Evolutionary conservation across 2,888 invertebrate species (phyloP).

Genomic region (Alcis repandata): DNA sequence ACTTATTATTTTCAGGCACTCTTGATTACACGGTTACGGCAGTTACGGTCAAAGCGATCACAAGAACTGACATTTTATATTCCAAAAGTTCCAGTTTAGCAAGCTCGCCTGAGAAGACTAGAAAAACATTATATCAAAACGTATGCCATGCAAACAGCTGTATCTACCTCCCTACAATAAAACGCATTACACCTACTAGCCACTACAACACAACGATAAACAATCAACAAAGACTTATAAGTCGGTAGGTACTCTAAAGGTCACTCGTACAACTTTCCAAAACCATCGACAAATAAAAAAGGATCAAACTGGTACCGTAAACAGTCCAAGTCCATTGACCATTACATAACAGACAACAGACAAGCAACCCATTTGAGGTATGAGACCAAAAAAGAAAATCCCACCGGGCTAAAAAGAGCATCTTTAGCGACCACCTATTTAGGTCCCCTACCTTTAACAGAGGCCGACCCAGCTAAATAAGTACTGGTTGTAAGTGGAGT

Average conservation of each 20-base stretch:
- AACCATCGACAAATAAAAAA: constrained; percentile 42
- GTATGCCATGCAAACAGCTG: neutral
- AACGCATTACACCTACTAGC: neutral
- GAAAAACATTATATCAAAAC: neutral
- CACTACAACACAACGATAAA: neutral
- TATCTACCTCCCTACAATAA: neutral
- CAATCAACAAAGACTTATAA: constrained; percentile 12
- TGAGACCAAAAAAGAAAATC: constrained; percentile 72
- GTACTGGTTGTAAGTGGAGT: constrained; percentile 64
- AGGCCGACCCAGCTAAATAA: constrained; percentile 64
- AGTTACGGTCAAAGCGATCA: no score
- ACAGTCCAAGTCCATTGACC: constrained; percentile 49
- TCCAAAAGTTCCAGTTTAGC: no score
- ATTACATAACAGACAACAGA: constrained; percentile 59
- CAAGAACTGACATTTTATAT: no score
- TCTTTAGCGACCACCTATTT: constrained; percentile 70
- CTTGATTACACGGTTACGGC: no score
- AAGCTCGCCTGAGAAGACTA: no score
- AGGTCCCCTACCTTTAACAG: constrained; percentile 69
- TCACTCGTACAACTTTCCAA: constrained; percentile 46
- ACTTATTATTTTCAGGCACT: no score
- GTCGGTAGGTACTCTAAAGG: constrained; percentile 26
- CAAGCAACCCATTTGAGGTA: constrained; percentile 57
- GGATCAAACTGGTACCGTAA: constrained; percentile 35
- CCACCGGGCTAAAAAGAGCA: constrained; percentile 68